phyloP scores from a whole-genome alignment of 2,888 invertebrate species.

The Metallyticus violacea region DNA sequence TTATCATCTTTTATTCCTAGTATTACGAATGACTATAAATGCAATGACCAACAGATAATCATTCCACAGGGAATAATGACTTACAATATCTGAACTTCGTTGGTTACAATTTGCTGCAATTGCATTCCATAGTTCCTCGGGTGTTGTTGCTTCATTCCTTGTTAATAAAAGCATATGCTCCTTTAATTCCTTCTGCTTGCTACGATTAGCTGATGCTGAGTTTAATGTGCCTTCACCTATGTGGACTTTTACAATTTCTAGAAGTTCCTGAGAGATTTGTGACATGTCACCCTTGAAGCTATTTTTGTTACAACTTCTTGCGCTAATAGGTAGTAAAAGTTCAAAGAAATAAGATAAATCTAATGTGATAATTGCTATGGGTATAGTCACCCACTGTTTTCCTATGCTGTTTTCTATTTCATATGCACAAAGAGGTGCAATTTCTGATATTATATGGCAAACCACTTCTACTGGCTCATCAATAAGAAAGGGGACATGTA shows the following conservation, averaged over 20 bases:
- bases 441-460: background rate
- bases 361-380: background rate
- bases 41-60: background rate
- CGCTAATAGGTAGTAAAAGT: background rate
- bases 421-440: background rate
- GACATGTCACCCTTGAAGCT: background rate
- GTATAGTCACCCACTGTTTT: background rate
- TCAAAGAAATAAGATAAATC: background rate
- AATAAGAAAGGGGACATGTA: background rate
- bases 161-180: background rate
- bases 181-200: background rate
- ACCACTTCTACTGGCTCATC: background rate
- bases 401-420: background rate
- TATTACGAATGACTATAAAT: too few relatives aligned
- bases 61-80: background rate
- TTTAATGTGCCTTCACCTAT: background rate
- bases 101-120: background rate
- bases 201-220: background rate
- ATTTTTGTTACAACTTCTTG: background rate
- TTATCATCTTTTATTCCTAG: too few relatives aligned
- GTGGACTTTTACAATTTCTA: background rate
- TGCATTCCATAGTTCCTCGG: background rate
- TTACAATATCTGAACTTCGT: background rate
- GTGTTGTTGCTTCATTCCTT: background rate
- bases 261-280: background rate